Evolutionary conservation across 2,113 vertebrate genomes (phyloP), one percentile per base, ranked within the genome.

Genomic region (Trematocara unimaculatum): DNA sequence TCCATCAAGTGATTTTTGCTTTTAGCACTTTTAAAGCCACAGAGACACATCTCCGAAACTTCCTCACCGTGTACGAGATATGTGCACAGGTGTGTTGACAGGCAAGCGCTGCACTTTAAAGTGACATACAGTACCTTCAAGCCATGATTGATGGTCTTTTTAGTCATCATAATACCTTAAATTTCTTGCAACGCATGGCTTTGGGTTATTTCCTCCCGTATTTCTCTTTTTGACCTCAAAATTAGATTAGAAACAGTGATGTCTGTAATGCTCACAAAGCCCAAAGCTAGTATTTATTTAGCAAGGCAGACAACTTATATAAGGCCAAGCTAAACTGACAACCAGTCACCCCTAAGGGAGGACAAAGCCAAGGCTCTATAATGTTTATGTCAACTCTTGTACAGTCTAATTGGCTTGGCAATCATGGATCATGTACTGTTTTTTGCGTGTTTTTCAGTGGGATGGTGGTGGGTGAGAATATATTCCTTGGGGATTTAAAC

Each of bases 211-310:
- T 84, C 78, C 42, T 49, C 17, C 23, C 2, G 2, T 87, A 51
- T 79, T 47, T 62, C 38, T 85, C 47, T 47, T 64, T 89, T 64
- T 26, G 31, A 53, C 84, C 77, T 84, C 7, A 17, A 84, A 91
- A 88, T 87, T 87, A 91, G 89, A 93, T 94, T 94, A 86, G 85
- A 86, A 90, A 87, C 84, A 84, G 77, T 42, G 29, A 89, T 47
- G 47, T 88, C 88, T 85, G 60, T 56, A 26, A 77, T 84, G 78
- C 53, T 93, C 81, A 58, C 85, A 85, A 78, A 84, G 83, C 88
- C 92, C 90, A 91, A 17, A 53, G 84, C 91, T 91, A 91, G 83
- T 86, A 86, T 89, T 86, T 91, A 86, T 84, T 92, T 93, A 89
- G 79, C 87, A 88, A 81, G 18, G 81, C 74, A 87, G 89, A 64